These are phyloP conservation scores for Drosophila barbarae DNA, from an alignment of 2,888 invertebrate genomes.

Conservation along the genomic window DNA sequence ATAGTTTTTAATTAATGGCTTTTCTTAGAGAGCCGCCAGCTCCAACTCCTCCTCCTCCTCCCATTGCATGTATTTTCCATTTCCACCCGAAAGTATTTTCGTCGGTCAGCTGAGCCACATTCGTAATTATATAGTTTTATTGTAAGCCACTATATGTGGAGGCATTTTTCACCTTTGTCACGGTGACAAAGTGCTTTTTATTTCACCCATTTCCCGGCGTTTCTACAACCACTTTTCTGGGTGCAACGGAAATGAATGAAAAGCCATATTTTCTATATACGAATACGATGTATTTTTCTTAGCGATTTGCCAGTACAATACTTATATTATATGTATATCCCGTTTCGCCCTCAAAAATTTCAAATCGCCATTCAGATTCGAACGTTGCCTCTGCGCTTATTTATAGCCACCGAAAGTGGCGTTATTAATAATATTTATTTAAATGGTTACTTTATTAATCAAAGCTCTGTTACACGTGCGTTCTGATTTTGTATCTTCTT, in stretches of 20 bases:
- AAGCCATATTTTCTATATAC: conserved; percentile 13
- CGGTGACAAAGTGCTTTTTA: conserved; percentile 50
- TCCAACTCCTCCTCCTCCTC: not conserved
- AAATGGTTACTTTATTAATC: conserved; percentile 62
- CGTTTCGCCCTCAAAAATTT: conserved; percentile 1
- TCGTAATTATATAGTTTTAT: conserved; percentile 45
- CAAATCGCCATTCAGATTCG: conserved; percentile 32
- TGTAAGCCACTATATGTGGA: conserved; percentile 23
- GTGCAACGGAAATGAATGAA: conserved; percentile 43
- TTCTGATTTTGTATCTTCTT: conserved; percentile 62
- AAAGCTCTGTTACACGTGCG: conserved; percentile 70
- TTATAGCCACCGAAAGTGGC: conserved; percentile 44
- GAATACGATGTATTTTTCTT: not conserved
- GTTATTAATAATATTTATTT: conserved; percentile 63
- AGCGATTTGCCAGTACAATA: conserved; percentile 3
- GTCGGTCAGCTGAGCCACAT: conserved; percentile 42
- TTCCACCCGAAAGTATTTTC: conserved; percentile 21
- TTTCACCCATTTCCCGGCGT: conserved; percentile 12
- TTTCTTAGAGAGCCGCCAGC: conserved; percentile 41
- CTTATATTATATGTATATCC: conserved; percentile 6
- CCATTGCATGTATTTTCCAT: conserved; percentile 23
- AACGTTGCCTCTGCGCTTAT: conserved; percentile 39
- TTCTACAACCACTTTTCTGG: not conserved
- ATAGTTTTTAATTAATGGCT: conserved; percentile 75
- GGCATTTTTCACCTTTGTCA: conserved; percentile 40